A percentile compares a stretch with the other conserved stretches of the same genome.
Conservation (phyloP, 1,140 invertebrate species). For the Pseudomyrmex sp. region DNA sequence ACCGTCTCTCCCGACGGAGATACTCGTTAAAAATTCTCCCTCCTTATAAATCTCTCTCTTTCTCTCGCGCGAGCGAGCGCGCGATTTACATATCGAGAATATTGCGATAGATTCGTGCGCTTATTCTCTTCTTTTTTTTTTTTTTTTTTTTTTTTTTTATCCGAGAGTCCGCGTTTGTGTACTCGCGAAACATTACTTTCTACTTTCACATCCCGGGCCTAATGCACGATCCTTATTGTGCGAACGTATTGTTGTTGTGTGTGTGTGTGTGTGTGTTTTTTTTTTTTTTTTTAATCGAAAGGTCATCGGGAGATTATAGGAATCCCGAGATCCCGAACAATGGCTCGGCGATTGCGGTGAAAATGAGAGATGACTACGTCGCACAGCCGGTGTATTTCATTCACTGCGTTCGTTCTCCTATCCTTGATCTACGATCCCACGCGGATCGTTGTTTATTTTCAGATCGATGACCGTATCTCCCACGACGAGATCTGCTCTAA, state of each 20-base stretch:
- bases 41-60: no score
- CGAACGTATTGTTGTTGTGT: not conserved
- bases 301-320: slow-evolving; percentile 18
- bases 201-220: slow-evolving; percentile 63
- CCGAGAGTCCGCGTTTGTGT: slow-evolving; percentile 22
- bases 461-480: not conserved
- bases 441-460: not conserved
- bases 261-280: slow-evolving; percentile 9
- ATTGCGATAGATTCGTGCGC: not conserved
- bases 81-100: not conserved
- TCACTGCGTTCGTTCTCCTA: not conserved
- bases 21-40: no score
- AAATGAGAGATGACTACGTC: slow-evolving; percentile 35
- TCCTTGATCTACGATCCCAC: slow-evolving; percentile 4
- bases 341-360: not conserved
- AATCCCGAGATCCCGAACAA: not conserved
- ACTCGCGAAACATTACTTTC: slow-evolving; percentile 55
- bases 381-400: slow-evolving; percentile 27
- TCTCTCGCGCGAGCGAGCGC: no score
- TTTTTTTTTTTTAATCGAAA: slow-evolving; percentile 4
- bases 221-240: slow-evolving; percentile 30
- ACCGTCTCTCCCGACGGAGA: no score
- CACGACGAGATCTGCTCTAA: not conserved
- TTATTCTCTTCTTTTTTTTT: no score
- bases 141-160: no score